phyloP scores from a whole-genome alignment of 2,113 vertebrate species.

The Tyrannus savana region DNA sequence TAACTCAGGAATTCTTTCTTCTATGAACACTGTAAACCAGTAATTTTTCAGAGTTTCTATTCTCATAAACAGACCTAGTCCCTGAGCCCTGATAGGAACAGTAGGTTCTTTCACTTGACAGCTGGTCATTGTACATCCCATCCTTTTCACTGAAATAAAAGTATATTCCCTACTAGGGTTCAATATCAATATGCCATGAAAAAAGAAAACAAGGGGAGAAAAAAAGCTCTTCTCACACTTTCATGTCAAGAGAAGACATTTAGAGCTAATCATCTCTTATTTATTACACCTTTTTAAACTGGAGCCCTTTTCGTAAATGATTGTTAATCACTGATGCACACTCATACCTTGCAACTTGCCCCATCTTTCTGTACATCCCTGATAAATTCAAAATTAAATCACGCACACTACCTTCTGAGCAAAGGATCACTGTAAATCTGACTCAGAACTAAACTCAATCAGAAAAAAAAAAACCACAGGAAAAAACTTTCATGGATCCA shows the following conservation, averaged over 20 bases:
- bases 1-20: neutral
- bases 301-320: neutral
- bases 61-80: neutral
- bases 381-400: conserved; percentile 16
- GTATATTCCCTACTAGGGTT: neutral
- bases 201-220: neutral
- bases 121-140: neutral
- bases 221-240: neutral
- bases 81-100: neutral
- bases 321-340: neutral
- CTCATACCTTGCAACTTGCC: neutral
- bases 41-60: neutral
- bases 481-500: conserved; percentile 6
- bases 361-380: neutral
- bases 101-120: neutral
- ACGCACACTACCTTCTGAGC: neutral
- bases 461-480: neutral
- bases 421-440: neutral
- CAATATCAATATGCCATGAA: neutral
- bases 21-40: neutral
- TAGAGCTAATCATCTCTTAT: conserved; percentile 4
- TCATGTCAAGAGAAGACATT: neutral
- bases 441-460: neutral
- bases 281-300: conserved; percentile 16
- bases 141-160: neutral